These are phyloP conservation scores for Dicranocentrus wangi DNA, from an alignment of 2,888 invertebrate genomes.

Conservation along the genomic window DNA sequence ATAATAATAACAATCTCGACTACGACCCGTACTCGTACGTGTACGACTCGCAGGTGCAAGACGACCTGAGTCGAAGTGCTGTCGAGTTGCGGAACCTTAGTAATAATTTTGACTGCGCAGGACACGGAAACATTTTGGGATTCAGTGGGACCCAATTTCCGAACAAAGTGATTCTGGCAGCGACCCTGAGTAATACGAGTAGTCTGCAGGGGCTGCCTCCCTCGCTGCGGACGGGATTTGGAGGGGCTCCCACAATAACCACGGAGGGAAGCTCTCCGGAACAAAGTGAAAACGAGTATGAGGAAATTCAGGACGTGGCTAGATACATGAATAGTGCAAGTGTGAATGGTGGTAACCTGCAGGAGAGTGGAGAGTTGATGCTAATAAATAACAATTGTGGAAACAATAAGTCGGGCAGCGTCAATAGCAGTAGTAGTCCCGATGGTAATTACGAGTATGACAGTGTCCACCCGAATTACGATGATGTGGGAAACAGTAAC, in stretches of 20 bases:
- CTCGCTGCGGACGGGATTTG: slow-evolving; percentile 34
- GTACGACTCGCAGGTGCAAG: slow-evolving; percentile 70
- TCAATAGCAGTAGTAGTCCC: slow-evolving; percentile 50
- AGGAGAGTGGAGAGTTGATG: background rate
- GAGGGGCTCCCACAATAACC: slow-evolving; percentile 31
- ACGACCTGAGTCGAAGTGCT: slow-evolving; percentile 7
- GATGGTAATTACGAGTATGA: slow-evolving; percentile 54
- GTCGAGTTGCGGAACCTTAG: slow-evolving; percentile 20
- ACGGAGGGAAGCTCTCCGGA: slow-evolving; percentile 13
- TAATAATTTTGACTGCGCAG: slow-evolving; percentile 18
- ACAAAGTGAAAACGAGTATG: slow-evolving; percentile 71
- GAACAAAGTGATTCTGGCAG: slow-evolving; percentile 36
- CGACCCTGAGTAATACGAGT: slow-evolving; percentile 36
- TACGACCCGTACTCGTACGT: slow-evolving; percentile 72
- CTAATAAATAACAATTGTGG: background rate
- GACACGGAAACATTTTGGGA: slow-evolving; percentile 11
- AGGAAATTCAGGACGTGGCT: slow-evolving; percentile 72
- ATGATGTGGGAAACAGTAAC: slow-evolving; percentile 38
- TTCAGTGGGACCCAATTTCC: slow-evolving; percentile 46
- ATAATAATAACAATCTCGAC: slow-evolving; percentile 32
- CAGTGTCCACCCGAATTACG: slow-evolving; percentile 54
- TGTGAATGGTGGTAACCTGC: slow-evolving; percentile 17
- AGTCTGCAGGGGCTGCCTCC: slow-evolving; percentile 33
- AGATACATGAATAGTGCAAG: slow-evolving; percentile 69
- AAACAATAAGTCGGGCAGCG: slow-evolving; percentile 29